Conservation (phyloP, 2,888 invertebrate species). For the Mythimna impura region DNA sequence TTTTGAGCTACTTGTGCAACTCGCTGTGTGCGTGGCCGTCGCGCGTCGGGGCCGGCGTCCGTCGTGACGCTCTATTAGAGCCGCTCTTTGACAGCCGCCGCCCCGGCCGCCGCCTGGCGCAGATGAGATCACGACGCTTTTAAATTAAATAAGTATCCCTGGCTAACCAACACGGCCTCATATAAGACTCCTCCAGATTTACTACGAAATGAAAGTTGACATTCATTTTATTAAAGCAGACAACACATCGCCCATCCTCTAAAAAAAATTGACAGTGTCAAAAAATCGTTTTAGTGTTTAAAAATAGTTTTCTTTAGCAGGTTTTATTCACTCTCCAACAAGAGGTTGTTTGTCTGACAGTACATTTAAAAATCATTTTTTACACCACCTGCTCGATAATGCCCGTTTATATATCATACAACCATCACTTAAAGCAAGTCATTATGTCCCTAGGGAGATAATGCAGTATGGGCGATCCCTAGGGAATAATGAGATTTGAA, state of each 20-base stretch:
- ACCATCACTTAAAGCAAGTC: too few relatives aligned
- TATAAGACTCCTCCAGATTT: background rate
- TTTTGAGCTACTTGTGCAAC: background rate
- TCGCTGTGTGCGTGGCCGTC: constrained; percentile 17
- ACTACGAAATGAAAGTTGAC: background rate
- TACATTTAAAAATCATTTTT: too few relatives aligned
- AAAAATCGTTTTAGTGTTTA: too few relatives aligned
- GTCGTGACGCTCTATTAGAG: constrained; percentile 19
- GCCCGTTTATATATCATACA: too few relatives aligned
- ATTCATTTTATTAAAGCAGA: background rate
- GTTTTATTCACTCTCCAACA: too few relatives aligned
- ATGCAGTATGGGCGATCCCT: too few relatives aligned
- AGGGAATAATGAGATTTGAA: too few relatives aligned
- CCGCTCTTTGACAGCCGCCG: constrained; percentile 26
- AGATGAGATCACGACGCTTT: constrained; percentile 15
- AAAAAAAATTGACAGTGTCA: background rate
- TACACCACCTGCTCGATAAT: too few relatives aligned
- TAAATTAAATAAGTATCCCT: constrained; percentile 15
- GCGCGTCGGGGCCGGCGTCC: background rate
- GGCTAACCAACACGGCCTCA: background rate
- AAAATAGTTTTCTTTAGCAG: too few relatives aligned
- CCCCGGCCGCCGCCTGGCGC: background rate
- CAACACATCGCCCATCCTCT: background rate
- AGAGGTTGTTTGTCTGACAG: too few relatives aligned
- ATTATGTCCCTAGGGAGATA: too few relatives aligned